These are phyloP conservation scores for Otis tarda DNA, from an alignment of 2,113 vertebrate genomes.

Conservation along the genomic window DNA sequence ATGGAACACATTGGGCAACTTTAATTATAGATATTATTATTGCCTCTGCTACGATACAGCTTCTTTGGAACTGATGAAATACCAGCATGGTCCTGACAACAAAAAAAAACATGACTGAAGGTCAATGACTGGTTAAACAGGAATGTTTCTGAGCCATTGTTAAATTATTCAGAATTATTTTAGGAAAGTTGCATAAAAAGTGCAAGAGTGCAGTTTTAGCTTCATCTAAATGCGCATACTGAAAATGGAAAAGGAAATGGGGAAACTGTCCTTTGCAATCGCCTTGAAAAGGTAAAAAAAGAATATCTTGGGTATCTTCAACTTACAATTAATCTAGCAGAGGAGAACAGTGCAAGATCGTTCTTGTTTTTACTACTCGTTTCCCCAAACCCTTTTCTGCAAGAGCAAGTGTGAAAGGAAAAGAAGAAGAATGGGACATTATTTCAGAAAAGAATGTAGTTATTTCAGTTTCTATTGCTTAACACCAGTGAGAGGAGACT, in stretches of 20 bases:
- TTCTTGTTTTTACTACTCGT: neutral
- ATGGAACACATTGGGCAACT: neutral
- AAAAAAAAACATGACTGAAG: neutral
- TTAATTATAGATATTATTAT: neutral
- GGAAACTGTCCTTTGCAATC: slow-evolving; percentile 31
- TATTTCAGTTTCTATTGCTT: slow-evolving; percentile 15
- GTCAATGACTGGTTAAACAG: slow-evolving; percentile 57
- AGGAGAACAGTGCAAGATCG: neutral
- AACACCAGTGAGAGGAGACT: neutral
- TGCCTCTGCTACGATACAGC: neutral
- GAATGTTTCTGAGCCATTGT: slow-evolving; percentile 40
- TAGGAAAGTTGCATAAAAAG: slow-evolving; percentile 57
- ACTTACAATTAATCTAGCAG: slow-evolving; percentile 1
- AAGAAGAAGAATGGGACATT: neutral
- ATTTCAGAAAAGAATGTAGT: neutral
- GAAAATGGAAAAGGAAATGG: slow-evolving; percentile 43
- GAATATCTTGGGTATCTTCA: neutral
- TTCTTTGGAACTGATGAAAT: neutral
- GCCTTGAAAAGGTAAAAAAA: neutral
- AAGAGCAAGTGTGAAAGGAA: neutral
- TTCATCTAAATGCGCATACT: slow-evolving; percentile 63
- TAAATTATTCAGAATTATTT: slow-evolving; percentile 67
- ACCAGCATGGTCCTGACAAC: neutral
- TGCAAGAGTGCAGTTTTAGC: slow-evolving; percentile 55
- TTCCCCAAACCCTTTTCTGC: neutral